phyloP scores from a whole-genome alignment of 2,113 vertebrate genomes.

The Empidonax alnorum region DNA sequence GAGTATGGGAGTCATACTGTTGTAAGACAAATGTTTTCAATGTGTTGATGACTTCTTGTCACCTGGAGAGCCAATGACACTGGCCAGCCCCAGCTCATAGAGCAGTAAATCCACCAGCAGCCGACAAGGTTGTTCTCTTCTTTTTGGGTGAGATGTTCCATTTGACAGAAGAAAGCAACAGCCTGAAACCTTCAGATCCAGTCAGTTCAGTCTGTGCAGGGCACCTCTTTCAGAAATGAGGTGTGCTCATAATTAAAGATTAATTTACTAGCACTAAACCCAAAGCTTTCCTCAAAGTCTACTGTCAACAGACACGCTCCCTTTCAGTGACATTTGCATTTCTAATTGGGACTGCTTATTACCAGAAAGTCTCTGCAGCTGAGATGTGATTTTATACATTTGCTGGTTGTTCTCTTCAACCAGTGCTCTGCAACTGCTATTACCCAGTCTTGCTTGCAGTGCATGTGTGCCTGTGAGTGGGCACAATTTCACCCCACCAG shows the following conservation, averaged over 20 bases:
- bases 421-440: not conserved
- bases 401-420: conserved; percentile 17
- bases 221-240: not conserved
- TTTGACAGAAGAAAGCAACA: not conserved
- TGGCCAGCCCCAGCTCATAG: not conserved
- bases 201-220: not conserved
- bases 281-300: conserved; percentile 48
- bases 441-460: not conserved
- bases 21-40: not conserved
- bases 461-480: not conserved
- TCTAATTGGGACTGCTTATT: conserved; percentile 54
- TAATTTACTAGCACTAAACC: conserved; percentile 45
- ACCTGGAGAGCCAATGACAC: not conserved
- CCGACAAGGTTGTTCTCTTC: not conserved
- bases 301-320: conserved; percentile 51
- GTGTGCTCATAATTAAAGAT: conserved; percentile 42
- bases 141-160: not conserved
- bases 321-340: conserved; percentile 54
- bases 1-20: not conserved
- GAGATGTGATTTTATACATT: conserved; percentile 21
- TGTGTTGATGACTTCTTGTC: not conserved
- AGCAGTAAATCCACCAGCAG: not conserved
- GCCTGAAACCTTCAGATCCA: not conserved
- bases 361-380: conserved; percentile 30
- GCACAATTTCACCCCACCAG: not conserved